Evolutionary conservation across 2,797 vertebrate genomes (phyloP).

Genomic region (Rhincodon typus): DNA sequence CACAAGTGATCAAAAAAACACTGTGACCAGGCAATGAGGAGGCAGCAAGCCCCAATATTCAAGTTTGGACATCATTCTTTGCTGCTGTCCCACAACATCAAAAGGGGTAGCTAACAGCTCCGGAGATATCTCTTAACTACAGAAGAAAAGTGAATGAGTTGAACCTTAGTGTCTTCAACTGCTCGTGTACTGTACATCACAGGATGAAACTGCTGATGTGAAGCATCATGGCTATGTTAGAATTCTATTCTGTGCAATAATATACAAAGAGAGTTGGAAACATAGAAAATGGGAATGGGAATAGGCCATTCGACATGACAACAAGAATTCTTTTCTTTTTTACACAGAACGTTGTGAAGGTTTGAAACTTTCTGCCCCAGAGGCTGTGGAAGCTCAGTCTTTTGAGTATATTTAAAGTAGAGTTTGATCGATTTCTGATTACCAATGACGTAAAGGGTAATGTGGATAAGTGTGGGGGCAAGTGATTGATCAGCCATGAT

Average conservation of each 20-base stretch:
- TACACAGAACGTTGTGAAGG: too few relatives aligned
- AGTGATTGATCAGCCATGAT: too few relatives aligned
- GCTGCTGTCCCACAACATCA: not conserved
- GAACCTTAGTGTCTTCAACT: not conserved
- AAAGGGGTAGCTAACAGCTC: not conserved
- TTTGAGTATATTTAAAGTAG: too few relatives aligned
- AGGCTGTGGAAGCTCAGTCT: too few relatives aligned
- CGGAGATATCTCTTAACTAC: not conserved
- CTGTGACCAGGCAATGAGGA: not conserved
- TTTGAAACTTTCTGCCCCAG: too few relatives aligned
- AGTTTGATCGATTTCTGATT: too few relatives aligned
- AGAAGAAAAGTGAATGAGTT: not conserved
- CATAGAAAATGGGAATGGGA: too few relatives aligned
- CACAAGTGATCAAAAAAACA: too few relatives aligned
- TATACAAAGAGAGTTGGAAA: not conserved
- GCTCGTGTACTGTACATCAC: not conserved
- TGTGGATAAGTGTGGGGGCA: too few relatives aligned
- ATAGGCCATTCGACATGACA: too few relatives aligned
- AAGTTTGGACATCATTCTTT: not conserved
- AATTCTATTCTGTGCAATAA: not conserved
- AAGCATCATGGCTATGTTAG: not conserved
- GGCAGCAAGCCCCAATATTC: not conserved
- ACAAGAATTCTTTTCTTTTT: too few relatives aligned
- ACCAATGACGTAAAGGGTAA: too few relatives aligned
- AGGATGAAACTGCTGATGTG: not conserved